Evolutionary conservation across 1,140 invertebrate species (phyloP).

Genomic region (Drosophila ohnishii): DNA sequence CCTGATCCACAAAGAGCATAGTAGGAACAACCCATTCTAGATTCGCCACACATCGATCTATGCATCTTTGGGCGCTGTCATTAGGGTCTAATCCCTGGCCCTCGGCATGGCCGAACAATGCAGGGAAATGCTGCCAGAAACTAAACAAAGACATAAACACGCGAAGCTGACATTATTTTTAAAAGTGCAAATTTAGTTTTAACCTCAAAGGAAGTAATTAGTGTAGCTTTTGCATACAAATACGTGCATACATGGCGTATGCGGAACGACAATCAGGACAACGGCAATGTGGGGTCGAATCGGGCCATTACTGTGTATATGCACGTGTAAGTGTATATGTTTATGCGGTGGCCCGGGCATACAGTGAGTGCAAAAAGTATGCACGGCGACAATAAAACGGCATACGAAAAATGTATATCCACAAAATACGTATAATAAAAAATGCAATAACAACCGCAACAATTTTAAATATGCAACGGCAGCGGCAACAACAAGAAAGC

Average conservation of each 20-base stretch:
- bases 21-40: not conserved
- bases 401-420: constrained; percentile 54
- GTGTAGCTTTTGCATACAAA: constrained; percentile 80
- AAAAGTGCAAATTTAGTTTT: constrained; percentile 83
- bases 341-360: constrained; percentile 24
- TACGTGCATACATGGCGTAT: constrained; percentile 62
- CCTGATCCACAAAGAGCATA: not conserved
- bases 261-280: constrained; percentile 30
- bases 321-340: not conserved
- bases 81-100: not conserved
- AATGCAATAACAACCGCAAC: constrained; percentile 78
- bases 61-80: constrained; percentile 4
- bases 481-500: constrained; percentile 48
- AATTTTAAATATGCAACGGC: constrained; percentile 73
- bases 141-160: constrained; percentile 83
- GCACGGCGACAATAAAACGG: constrained; percentile 48
- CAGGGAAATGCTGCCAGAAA: constrained; percentile 45
- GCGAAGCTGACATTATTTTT: constrained; percentile 82
- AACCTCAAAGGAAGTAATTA: constrained; percentile 83
- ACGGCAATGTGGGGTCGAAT: constrained; percentile 37
- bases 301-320: constrained; percentile 13
- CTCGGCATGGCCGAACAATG: constrained; percentile 9
- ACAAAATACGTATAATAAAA: constrained; percentile 72
- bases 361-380: constrained; percentile 46
- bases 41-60: constrained; percentile 14